These are phyloP conservation scores for Spinibarbus caldwelli DNA, from an alignment of 2,797 vertebrate species.

Conservation along the genomic window DNA sequence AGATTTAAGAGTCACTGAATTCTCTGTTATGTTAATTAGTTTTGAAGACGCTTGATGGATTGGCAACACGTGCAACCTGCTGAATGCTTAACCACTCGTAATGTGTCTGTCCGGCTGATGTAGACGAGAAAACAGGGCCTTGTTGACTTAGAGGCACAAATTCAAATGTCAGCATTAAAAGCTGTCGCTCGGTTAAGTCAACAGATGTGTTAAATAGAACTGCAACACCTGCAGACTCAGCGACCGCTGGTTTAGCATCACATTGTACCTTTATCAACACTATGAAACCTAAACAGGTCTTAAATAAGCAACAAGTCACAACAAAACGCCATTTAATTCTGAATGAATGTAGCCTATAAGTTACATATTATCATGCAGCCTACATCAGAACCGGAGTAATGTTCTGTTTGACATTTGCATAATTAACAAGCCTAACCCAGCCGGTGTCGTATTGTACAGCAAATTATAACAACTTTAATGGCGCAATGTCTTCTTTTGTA, in stretches of 20 bases:
- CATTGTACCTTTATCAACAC: conserved; percentile 9
- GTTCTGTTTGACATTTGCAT: neutral
- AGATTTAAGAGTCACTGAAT: conserved; percentile 79
- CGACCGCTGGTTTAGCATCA: conserved; percentile 34
- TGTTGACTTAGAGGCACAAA: conserved; percentile 63
- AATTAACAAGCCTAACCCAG: no score
- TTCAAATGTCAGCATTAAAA: conserved; percentile 59
- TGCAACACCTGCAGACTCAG: conserved; percentile 55
- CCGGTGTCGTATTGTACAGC: neutral
- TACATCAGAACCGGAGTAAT: neutral
- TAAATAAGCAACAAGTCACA: conserved; percentile 24
- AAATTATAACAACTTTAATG: neutral
- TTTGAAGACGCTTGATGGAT: conserved; percentile 85
- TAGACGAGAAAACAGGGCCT: conserved; percentile 45
- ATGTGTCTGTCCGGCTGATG: conserved; percentile 84
- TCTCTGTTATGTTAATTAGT: conserved; percentile 94
- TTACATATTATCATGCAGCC: neutral
- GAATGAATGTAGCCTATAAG: neutral
- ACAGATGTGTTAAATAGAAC: conserved; percentile 54
- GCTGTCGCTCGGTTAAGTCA: conserved; percentile 61
- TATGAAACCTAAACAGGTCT: neutral
- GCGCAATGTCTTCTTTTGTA: neutral
- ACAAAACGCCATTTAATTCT: neutral
- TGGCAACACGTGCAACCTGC: conserved; percentile 85
- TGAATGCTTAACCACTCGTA: conserved; percentile 81